Conservation (phyloP, 1,140 invertebrate genomes). For the Potamilus streckersoni region DNA sequence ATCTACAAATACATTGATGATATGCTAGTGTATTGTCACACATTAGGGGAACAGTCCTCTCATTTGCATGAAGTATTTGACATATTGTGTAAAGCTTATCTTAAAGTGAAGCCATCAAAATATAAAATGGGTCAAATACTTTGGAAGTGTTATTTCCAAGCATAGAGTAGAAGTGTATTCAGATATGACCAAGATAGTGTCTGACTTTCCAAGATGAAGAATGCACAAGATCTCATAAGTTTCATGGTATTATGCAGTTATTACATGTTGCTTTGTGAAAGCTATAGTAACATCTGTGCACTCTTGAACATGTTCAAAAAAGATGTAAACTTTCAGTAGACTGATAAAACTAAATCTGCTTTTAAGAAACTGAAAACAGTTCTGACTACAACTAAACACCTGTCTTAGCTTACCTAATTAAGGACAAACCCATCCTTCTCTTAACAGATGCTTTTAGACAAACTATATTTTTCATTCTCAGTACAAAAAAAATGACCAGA, state of each 20-base stretch:
- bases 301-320: conserved; percentile 1
- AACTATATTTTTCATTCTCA: background rate
- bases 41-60: too few relatives aligned
- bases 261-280: conserved; percentile 8
- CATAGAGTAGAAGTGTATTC: conserved; percentile 2
- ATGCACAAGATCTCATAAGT: conserved; percentile 2
- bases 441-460: conserved; percentile 2
- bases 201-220: background rate
- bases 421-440: background rate
- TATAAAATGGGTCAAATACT: conserved; percentile 6
- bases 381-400: background rate
- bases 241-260: conserved; percentile 2
- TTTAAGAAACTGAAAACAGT: conserved; percentile 3
- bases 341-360: background rate
- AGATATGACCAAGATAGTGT: background rate
- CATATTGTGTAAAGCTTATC: too few relatives aligned
- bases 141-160: conserved; percentile 9
- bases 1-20: too few relatives aligned
- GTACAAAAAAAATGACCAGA: background rate
- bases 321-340: conserved; percentile 1
- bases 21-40: too few relatives aligned
- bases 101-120: too few relatives aligned
- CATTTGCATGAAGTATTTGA: too few relatives aligned
- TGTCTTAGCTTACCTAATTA: conserved; percentile 5
- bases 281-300: conserved; percentile 1